phyloP scores from a whole-genome alignment of 2,113 vertebrate genomes.

The Paramisgurnus dabryanus region DNA sequence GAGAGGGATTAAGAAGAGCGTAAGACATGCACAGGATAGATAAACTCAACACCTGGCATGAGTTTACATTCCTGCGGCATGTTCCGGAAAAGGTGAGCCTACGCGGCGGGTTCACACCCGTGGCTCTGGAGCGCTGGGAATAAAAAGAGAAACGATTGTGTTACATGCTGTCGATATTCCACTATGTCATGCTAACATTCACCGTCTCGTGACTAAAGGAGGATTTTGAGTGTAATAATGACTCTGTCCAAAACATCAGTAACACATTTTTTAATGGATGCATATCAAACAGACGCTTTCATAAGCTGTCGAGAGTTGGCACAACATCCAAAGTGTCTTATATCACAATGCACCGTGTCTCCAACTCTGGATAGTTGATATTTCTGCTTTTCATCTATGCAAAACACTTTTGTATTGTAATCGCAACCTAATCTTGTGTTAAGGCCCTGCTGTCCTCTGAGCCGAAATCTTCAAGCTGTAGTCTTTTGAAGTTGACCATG shows the following conservation, averaged over 20 bases:
- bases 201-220: background rate
- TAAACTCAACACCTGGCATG: slow-evolving; percentile 57
- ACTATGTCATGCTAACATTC: slow-evolving; percentile 1
- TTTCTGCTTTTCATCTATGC: background rate
- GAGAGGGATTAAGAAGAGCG: slow-evolving; percentile 15
- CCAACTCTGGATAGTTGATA: background rate
- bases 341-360: background rate
- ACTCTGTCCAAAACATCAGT: background rate
- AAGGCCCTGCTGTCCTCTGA: slow-evolving; percentile 93
- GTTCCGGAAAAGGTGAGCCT: slow-evolving; percentile 58
- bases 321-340: too few relatives aligned
- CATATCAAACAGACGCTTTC: background rate
- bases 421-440: background rate
- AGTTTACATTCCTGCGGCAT: slow-evolving; percentile 58
- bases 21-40: slow-evolving; percentile 35
- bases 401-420: background rate
- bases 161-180: slow-evolving; percentile 1
- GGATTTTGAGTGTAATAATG: background rate
- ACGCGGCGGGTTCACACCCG: slow-evolving; percentile 45
- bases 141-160: slow-evolving; percentile 12
- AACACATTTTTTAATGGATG: too few relatives aligned
- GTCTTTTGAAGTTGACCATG: slow-evolving; percentile 91
- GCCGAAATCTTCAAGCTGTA: slow-evolving; percentile 86
- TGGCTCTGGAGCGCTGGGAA: slow-evolving; percentile 11
- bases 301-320: too few relatives aligned